phyloP scores from a whole-genome alignment of 2,113 vertebrate genomes.

The Galbula dea region DNA sequence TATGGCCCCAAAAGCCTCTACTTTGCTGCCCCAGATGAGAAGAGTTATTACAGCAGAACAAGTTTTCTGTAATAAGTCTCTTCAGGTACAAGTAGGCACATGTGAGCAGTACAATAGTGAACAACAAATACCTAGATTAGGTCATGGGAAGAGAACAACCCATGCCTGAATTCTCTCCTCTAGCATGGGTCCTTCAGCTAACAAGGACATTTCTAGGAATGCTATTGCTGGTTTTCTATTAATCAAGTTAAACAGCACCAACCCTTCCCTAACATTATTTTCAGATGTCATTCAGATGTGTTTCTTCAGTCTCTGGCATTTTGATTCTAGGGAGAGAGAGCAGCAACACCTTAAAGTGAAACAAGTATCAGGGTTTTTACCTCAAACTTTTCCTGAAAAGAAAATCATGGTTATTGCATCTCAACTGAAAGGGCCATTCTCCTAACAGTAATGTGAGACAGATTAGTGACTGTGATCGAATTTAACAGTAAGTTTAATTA shows the following conservation, averaged over 20 bases:
- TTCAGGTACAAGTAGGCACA: accelerated
- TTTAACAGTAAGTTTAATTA: background rate
- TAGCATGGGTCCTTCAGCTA: background rate
- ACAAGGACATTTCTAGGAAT: background rate
- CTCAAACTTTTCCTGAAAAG: background rate
- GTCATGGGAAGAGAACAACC: background rate
- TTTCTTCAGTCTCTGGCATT: background rate
- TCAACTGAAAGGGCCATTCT: constrained; percentile 29
- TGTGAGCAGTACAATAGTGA: background rate
- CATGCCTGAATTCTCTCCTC: background rate
- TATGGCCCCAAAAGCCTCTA: accelerated
- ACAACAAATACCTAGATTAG: background rate
- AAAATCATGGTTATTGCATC: background rate
- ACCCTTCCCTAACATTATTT: background rate
- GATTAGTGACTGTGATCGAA: background rate
- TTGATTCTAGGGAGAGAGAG: background rate
- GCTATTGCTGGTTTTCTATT: background rate
- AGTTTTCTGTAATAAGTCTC: background rate
- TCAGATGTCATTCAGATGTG: background rate
- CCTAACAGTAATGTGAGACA: background rate
- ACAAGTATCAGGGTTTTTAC: background rate
- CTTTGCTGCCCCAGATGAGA: accelerated
- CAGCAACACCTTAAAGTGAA: background rate
- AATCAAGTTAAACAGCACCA: background rate
- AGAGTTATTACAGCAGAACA: background rate